These are phyloP conservation scores for Epinephelus fuscoguttatus DNA, from an alignment of 2,113 vertebrate genomes.

Conservation along the genomic window DNA sequence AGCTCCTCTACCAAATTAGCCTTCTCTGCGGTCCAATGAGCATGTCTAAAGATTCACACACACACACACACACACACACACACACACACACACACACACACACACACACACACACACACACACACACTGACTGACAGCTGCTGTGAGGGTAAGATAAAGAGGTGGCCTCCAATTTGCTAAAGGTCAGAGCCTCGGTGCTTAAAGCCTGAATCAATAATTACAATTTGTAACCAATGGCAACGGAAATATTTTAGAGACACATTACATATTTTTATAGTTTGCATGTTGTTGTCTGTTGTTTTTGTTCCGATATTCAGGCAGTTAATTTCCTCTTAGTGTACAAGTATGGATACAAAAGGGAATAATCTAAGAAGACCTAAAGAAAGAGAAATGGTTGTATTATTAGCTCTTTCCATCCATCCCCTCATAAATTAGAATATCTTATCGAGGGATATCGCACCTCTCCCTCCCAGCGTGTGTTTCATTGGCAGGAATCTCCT, in stretches of 20 bases:
- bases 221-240: constrained; percentile 34
- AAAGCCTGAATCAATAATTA: constrained; percentile 54
- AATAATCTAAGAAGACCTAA: background rate
- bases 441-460: background rate
- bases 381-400: background rate
- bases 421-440: constrained; percentile 35
- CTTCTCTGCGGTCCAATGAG: constrained; percentile 44
- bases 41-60: constrained; percentile 47
- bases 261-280: background rate
- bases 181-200: constrained; percentile 53
- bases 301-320: background rate
- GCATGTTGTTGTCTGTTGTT: background rate
- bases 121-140: constrained; percentile 53
- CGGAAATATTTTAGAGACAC: constrained; percentile 6
- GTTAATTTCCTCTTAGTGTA: background rate
- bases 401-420: background rate
- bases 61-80: constrained; percentile 19
- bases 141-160: constrained; percentile 61
- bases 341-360: background rate
- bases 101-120: constrained; percentile 7
- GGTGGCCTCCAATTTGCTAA: constrained; percentile 58
- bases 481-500: constrained; percentile 31
- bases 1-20: constrained; percentile 46
- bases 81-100: constrained; percentile 9
- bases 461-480: constrained; percentile 16